Conservation (phyloP, 1,140 invertebrate species). For the Andricus grossulariae region DNA sequence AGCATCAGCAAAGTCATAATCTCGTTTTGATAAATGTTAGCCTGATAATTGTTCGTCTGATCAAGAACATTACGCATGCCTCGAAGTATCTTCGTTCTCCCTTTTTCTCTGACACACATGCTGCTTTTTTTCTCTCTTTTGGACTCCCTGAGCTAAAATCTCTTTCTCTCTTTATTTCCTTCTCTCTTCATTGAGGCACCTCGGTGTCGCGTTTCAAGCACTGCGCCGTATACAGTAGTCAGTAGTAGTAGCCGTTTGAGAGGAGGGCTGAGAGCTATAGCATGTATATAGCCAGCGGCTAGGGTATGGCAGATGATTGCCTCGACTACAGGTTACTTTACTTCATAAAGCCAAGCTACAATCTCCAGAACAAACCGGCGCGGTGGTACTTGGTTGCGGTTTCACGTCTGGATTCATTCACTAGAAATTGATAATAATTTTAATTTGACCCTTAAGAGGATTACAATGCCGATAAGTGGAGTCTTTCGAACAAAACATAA, state of each 20-base stretch:
- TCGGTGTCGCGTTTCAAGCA: slow-evolving; percentile 70
- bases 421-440: slow-evolving; percentile 30
- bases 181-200: slow-evolving; percentile 38
- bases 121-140: slow-evolving; percentile 19
- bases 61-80: slow-evolving; percentile 30
- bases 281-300: neutral
- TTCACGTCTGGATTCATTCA: slow-evolving; percentile 23
- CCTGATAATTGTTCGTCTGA: slow-evolving; percentile 13
- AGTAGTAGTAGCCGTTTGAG: neutral
- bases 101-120: slow-evolving; percentile 33
- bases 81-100: slow-evolving; percentile 42
- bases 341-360: slow-evolving; percentile 15
- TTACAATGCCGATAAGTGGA: neutral
- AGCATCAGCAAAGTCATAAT: slow-evolving; percentile 22
- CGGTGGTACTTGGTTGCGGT: neutral
- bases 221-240: slow-evolving; percentile 28
- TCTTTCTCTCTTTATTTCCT: slow-evolving; percentile 11
- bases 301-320: neutral
- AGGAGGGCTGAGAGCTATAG: slow-evolving; percentile 7
- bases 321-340: slow-evolving; percentile 24
- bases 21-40: slow-evolving; percentile 18
- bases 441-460: slow-evolving; percentile 6
- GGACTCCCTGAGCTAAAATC: slow-evolving; percentile 9
- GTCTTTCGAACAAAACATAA: neutral
- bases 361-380: neutral